These are phyloP conservation scores for Marisa cornuarietis DNA, from an alignment of 1,140 invertebrate species.

Conservation along the genomic window DNA sequence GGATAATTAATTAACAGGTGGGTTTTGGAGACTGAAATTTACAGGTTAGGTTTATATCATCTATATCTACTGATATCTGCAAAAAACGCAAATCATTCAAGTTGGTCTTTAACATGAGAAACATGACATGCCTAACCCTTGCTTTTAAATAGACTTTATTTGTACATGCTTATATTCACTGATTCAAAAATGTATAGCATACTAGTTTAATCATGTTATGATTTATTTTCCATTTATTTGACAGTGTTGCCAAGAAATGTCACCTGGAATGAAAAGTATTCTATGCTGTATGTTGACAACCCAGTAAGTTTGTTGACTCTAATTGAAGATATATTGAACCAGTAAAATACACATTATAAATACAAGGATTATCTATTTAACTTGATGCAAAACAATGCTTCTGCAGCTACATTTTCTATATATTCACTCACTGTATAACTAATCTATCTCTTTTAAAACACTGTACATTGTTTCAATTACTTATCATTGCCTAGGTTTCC, in stretches of 20 bases:
- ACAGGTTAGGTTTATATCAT: too few relatives aligned
- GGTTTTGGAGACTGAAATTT: too few relatives aligned
- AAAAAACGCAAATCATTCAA: too few relatives aligned
- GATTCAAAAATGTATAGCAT: neutral
- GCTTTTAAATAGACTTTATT: neutral
- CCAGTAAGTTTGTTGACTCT: constrained; percentile 71
- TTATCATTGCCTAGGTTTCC: too few relatives aligned
- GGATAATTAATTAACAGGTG: too few relatives aligned
- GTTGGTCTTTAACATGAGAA: too few relatives aligned
- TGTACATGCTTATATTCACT: neutral
- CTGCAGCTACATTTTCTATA: neutral
- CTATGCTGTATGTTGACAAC: constrained; percentile 87
- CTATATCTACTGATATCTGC: too few relatives aligned
- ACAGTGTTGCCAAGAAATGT: constrained; percentile 52
- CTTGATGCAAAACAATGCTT: neutral
- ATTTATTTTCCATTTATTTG: constrained; percentile 23
- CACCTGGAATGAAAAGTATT: constrained; percentile 79
- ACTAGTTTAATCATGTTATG: neutral
- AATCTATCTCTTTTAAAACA: too few relatives aligned
- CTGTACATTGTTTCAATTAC: too few relatives aligned
- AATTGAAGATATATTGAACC: neutral
- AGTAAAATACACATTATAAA: too few relatives aligned
- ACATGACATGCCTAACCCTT: neutral
- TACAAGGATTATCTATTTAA: too few relatives aligned
- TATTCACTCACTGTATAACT: neutral